Evolutionary conservation across 2,888 invertebrate species (phyloP).

Genomic region (Machimus atricapillus): DNA sequence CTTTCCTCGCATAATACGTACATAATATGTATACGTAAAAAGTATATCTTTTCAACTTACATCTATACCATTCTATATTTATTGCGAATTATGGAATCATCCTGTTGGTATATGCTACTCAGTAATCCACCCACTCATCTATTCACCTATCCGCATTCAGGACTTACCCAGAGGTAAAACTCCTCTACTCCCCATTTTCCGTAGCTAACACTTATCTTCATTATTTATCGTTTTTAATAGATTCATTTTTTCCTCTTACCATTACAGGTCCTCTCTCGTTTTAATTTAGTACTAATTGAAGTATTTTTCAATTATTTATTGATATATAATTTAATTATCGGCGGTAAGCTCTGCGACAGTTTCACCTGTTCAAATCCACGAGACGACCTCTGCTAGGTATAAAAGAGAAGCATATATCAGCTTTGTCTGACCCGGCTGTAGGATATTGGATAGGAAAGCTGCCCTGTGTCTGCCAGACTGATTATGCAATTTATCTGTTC

Average conservation of each 20-base stretch:
- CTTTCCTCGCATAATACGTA: background rate
- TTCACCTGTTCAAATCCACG: background rate
- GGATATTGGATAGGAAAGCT: background rate
- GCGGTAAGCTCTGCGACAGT: background rate
- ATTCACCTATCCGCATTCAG: background rate
- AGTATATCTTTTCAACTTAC: background rate
- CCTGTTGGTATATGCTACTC: background rate
- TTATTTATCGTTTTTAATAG: slow-evolving; percentile 4
- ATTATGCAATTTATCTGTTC: background rate
- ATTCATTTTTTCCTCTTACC: background rate
- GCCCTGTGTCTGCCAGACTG: background rate
- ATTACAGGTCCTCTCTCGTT: slow-evolving; percentile 4
- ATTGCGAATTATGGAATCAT: background rate
- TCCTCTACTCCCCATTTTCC: background rate
- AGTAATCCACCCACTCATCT: background rate
- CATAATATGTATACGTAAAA: background rate
- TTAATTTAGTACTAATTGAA: slow-evolving; percentile 30
- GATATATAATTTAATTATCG: slow-evolving; percentile 23
- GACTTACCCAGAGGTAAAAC: background rate
- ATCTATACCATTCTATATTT: background rate
- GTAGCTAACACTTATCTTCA: background rate
- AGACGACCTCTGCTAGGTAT: background rate
- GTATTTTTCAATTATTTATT: slow-evolving; percentile 28
- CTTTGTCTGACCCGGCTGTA: background rate
- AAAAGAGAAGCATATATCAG: background rate